These are phyloP conservation scores for Cerastis rubricosa DNA, from an alignment of 2,888 invertebrate genomes.

Conservation along the genomic window DNA sequence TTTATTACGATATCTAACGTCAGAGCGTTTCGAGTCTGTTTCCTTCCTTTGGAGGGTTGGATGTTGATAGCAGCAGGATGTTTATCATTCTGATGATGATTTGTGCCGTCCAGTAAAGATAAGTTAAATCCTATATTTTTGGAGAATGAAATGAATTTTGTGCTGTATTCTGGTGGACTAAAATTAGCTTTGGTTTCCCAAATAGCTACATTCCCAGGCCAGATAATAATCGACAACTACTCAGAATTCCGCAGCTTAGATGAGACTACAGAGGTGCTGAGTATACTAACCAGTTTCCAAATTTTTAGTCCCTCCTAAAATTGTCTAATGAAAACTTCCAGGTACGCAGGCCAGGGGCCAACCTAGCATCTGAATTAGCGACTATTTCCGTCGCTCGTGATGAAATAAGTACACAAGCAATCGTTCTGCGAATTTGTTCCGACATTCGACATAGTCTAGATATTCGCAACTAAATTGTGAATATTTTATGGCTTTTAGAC, in stretches of 20 bases:
- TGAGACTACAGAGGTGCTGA: not conserved
- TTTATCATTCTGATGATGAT: slow-evolving; percentile 37
- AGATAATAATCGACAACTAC: slow-evolving; percentile 1
- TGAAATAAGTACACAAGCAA: slow-evolving; percentile 64
- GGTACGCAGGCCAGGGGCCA: slow-evolving; percentile 37
- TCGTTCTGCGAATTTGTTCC: slow-evolving; percentile 62
- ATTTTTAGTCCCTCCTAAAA: not conserved
- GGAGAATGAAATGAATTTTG: not conserved
- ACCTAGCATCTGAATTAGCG: slow-evolving; percentile 49
- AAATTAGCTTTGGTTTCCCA: not conserved
- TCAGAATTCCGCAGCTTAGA: not conserved
- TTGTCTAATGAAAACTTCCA: slow-evolving; percentile 13
- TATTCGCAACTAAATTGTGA: slow-evolving; percentile 56
- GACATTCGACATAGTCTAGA: slow-evolving; percentile 67
- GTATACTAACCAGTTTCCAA: not conserved
- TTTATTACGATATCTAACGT: slow-evolving; percentile 50
- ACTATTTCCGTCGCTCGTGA: slow-evolving; percentile 67
- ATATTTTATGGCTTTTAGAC: slow-evolving; percentile 50
- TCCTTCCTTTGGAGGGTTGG: slow-evolving; percentile 29
- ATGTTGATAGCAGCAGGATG: slow-evolving; percentile 37
- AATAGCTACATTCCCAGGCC: not conserved
- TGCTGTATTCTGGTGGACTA: not conserved
- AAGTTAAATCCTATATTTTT: not conserved
- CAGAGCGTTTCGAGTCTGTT: slow-evolving; percentile 14
- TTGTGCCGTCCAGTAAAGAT: not conserved